A percentile compares a stretch with the other conserved stretches of the same genome.
Conservation (phyloP, 2,888 invertebrate species). For the Cheilosia vernalis region DNA sequence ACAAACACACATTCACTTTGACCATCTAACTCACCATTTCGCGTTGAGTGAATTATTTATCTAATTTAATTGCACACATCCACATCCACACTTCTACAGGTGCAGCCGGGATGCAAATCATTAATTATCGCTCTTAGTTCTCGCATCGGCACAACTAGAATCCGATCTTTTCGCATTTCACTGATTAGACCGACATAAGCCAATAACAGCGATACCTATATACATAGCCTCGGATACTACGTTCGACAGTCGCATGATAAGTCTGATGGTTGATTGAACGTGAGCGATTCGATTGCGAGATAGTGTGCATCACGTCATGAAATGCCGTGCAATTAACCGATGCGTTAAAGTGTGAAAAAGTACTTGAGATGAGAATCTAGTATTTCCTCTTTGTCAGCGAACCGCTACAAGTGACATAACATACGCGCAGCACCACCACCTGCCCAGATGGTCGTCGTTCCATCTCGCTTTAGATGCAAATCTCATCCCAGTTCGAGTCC, state of each 20-base stretch:
- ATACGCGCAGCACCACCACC: constrained; percentile 1
- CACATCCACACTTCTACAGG: constrained; percentile 4
- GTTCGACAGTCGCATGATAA: constrained; percentile 46
- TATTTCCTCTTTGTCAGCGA: constrained; percentile 6
- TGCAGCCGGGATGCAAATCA: constrained; percentile 3
- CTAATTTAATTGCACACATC: neutral
- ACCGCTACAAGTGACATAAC: constrained; percentile 51
- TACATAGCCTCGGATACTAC: neutral
- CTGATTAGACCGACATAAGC: constrained; percentile 12
- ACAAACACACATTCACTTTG: constrained; percentile 3
- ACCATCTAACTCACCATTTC: neutral
- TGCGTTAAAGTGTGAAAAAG: constrained; percentile 71
- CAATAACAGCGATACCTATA: constrained; percentile 1
- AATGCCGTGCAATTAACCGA: constrained; percentile 51
- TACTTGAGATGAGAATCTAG: constrained; percentile 52
- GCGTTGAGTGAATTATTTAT: constrained; percentile 12
- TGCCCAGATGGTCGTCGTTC: constrained; percentile 16
- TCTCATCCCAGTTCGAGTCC: constrained; percentile 41
- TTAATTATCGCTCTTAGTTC: constrained; percentile 20
- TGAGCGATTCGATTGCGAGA: constrained; percentile 40
- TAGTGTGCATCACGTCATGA: constrained; percentile 26
- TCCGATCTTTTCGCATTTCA: constrained; percentile 27
- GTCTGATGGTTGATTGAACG: constrained; percentile 57
- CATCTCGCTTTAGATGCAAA: constrained; percentile 44
- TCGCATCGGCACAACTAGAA: constrained; percentile 18